phyloP scores from a whole-genome alignment of 2,888 invertebrate genomes.

The Luperina testacea region DNA sequence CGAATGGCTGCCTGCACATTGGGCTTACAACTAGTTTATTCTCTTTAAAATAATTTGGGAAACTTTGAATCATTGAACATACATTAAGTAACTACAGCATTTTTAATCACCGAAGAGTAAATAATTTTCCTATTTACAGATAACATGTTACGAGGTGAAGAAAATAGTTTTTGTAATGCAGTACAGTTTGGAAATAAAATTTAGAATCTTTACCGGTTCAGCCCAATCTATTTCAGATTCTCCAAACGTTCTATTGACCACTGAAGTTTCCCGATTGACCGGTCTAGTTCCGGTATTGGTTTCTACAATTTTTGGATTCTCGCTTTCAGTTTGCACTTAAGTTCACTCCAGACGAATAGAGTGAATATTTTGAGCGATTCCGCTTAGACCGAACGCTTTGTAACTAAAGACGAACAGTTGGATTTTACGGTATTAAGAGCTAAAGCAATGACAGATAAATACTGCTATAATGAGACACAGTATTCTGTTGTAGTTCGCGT shows the following conservation, averaged over 20 bases:
- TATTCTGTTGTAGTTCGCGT: slow-evolving; percentile 42
- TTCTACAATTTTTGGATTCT: slow-evolving; percentile 33
- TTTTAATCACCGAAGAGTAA: neutral
- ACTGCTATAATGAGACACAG: slow-evolving; percentile 22
- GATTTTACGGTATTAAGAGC: neutral
- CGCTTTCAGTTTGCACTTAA: slow-evolving; percentile 27
- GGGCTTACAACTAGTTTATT: neutral
- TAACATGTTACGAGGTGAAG: neutral
- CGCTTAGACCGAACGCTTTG: slow-evolving; percentile 7
- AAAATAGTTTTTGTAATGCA: neutral
- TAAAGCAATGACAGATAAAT: slow-evolving; percentile 11
- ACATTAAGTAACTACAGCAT: neutral
- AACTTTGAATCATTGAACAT: neutral
- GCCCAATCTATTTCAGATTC: slow-evolving; percentile 19
- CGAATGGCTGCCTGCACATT: slow-evolving; percentile 37
- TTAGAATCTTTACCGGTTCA: neutral
- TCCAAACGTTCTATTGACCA: slow-evolving; percentile 16
- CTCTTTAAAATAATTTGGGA: neutral
- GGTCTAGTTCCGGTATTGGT: slow-evolving; percentile 8
- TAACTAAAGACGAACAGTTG: neutral
- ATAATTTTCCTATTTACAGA: neutral
- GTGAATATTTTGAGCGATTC: slow-evolving; percentile 4
- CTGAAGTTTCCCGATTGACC: slow-evolving; percentile 8
- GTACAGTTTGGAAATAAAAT: neutral
- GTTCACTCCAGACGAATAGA: slow-evolving; percentile 14